Evolutionary conservation across 1,140 invertebrate genomes (phyloP).

Genomic region (silkworm (Bombyx mori)): ASM3026992v2 NC_085121.1:7006001-7006500

Average conservation of each 20-base stretch:
- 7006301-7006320: constrained; percentile 36
- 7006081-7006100: no score
- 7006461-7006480: neutral
- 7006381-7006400: neutral
- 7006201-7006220: constrained; percentile 12
- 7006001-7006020: no score
- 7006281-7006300: constrained; percentile 16
- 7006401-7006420: no score
- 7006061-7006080: no score
- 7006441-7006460: neutral
- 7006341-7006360: constrained; percentile 15
- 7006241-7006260: constrained; percentile 33
- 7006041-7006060: no score
- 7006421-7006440: neutral
- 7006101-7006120: no score
- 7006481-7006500: neutral
- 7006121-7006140: no score
- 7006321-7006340: constrained; percentile 10
- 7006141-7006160: neutral
- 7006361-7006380: constrained; percentile 6
- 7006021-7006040: no score
- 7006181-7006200: constrained; percentile 19
- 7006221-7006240: constrained; percentile 22
- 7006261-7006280: constrained; percentile 21
- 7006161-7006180: constrained; percentile 20